Evolutionary conservation across 2,113 vertebrate species (phyloP).

Genomic region (Phyllopteryx taeniolatus): DNA sequence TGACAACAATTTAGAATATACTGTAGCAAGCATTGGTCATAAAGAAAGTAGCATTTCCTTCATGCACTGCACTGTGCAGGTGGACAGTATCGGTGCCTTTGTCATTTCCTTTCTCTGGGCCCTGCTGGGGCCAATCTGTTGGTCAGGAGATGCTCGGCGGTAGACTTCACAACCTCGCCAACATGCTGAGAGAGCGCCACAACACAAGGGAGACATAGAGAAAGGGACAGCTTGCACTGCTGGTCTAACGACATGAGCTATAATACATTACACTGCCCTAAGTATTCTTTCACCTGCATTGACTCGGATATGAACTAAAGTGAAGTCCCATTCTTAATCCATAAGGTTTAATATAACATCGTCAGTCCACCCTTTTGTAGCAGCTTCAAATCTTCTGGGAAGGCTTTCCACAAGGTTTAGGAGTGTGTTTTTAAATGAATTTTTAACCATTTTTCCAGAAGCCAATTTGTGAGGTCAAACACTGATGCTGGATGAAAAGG

Average conservation of each 20-base stretch:
- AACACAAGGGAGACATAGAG: slow-evolving; percentile 29
- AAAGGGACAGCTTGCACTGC: slow-evolving; percentile 16
- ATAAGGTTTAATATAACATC: too few species aligned
- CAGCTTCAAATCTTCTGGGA: neutral
- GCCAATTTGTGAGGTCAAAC: neutral
- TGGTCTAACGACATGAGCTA: neutral
- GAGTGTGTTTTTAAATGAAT: neutral
- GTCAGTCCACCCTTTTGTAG: too few species aligned
- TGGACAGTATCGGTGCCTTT: slow-evolving; percentile 18
- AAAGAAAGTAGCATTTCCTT: neutral
- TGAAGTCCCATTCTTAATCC: too few species aligned
- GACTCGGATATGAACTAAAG: neutral
- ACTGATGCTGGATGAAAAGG: too few species aligned
- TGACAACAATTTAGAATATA: neutral
- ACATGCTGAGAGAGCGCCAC: slow-evolving; percentile 35
- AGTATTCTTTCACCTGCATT: neutral
- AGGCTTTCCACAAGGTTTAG: neutral
- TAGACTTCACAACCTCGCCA: slow-evolving; percentile 39
- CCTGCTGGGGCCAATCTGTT: slow-evolving; percentile 73
- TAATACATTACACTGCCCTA: neutral
- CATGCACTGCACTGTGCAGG: neutral
- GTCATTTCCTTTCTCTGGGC: slow-evolving; percentile 24
- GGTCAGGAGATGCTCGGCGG: slow-evolving; percentile 56
- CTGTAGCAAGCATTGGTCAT: neutral
- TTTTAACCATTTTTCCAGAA: neutral